Conservation (phyloP, 37 sponge, comb jelly and placozoan species). For the Bolinopsis microptera region DNA sequence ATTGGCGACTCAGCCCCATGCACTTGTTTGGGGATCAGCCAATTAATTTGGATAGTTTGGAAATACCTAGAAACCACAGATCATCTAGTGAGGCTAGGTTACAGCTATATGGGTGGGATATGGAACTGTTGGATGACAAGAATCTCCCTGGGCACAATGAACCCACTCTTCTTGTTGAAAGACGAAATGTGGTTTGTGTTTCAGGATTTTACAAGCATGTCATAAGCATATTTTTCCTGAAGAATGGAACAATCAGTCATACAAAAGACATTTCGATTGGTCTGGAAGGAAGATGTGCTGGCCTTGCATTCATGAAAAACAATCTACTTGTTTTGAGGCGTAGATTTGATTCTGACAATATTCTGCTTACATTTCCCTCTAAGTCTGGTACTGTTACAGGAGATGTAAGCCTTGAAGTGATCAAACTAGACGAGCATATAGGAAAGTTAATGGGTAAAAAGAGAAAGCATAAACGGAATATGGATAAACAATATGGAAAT, state of each 20-base stretch:
- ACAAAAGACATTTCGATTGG: conserved; percentile 26
- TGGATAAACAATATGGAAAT: neutral
- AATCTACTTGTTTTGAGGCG: neutral
- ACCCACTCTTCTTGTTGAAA: neutral
- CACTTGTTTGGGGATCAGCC: conserved; percentile 38
- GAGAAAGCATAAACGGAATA: neutral
- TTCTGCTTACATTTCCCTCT: conserved; percentile 34
- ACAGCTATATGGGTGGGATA: conserved; percentile 9
- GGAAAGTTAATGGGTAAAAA: neutral
- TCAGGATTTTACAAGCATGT: conserved; percentile 64
- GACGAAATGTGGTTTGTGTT: conserved; percentile 5
- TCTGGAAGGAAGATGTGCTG: neutral
- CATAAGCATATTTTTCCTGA: neutral
- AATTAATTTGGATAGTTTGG: conserved; percentile 5
- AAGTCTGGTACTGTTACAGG: conserved; percentile 24
- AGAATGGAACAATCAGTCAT: conserved; percentile 29
- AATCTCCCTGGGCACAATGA: neutral
- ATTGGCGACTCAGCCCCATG: conserved; percentile 25
- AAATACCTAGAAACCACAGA: neutral
- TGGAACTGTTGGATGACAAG: conserved; percentile 7
- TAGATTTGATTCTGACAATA: conserved; percentile 21
- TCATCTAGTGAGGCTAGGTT: conserved; percentile 2
- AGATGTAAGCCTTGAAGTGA: neutral
- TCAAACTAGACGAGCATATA: neutral
- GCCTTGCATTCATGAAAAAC: neutral